Evolutionary conservation across 2,797 vertebrate genomes (phyloP).

Genomic region (Lophius americanus): DNA sequence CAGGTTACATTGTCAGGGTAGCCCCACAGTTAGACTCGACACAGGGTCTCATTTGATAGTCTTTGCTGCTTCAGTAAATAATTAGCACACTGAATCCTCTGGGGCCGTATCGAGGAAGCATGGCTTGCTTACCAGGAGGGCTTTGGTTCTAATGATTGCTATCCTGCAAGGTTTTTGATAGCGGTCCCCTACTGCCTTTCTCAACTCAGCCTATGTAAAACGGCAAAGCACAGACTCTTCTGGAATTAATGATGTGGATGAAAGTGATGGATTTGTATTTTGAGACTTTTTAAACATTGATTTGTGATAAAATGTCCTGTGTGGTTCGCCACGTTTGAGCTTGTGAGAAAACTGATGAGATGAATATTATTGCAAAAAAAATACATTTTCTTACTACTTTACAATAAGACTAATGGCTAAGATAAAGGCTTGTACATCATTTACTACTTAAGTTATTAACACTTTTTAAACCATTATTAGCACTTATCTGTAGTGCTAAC

Average conservation of each 20-base stretch:
- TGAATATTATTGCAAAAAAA: background rate
- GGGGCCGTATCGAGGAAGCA: slow-evolving; percentile 78
- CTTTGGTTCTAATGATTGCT: slow-evolving; percentile 76
- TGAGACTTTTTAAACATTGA: slow-evolving; percentile 26
- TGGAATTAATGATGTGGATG: slow-evolving; percentile 34
- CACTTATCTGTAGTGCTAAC: no score
- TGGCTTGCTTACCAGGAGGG: slow-evolving; percentile 70
- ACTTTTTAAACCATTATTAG: no score
- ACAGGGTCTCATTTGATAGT: slow-evolving; percentile 79
- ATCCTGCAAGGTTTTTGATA: slow-evolving; percentile 67
- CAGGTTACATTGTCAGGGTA: slow-evolving; percentile 79
- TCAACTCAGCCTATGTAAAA: slow-evolving; percentile 22
- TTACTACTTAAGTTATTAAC: no score
- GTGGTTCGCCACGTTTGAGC: background rate
- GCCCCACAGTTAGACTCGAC: slow-evolving; percentile 71
- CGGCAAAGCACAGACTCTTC: slow-evolving; percentile 14
- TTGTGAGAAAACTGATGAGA: background rate
- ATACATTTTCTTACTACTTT: no score
- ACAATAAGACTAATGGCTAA: no score
- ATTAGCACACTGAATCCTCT: slow-evolving; percentile 79
- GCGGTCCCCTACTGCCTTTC: slow-evolving; percentile 24
- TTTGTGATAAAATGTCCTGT: slow-evolving; percentile 22
- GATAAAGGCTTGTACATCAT: no score
- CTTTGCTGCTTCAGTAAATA: slow-evolving; percentile 85
- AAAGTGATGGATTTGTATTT: slow-evolving; percentile 35